phyloP scores from a whole-genome alignment of 2,888 invertebrate species.

The Ophion ellenae region DNA sequence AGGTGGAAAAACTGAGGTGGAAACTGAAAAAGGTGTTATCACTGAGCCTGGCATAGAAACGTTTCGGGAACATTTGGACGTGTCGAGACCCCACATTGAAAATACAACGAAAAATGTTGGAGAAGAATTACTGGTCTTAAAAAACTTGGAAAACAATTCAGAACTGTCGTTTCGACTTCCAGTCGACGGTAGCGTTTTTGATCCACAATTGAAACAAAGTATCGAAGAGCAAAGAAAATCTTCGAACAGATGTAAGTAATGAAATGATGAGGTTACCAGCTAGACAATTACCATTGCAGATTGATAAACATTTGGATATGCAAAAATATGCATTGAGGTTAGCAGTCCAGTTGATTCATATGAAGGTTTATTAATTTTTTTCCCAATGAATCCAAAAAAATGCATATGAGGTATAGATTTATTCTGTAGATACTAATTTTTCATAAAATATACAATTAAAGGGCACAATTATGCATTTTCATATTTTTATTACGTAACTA shows the following conservation, averaged over 20 bases:
- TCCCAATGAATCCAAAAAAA: too few relatives aligned
- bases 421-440: too few relatives aligned
- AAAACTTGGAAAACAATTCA: background rate
- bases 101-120: background rate
- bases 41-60: background rate
- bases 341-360: too few relatives aligned
- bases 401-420: too few relatives aligned
- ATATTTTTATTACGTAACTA: too few relatives aligned
- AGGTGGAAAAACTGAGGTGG: background rate
- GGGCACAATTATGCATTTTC: too few relatives aligned
- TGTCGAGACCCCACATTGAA: background rate
- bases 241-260: conserved; percentile 37
- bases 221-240: conserved; percentile 27
- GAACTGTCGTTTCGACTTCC: conserved; percentile 6
- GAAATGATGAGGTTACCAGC: background rate
- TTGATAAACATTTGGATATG: too few relatives aligned
- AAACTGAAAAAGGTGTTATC: background rate
- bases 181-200: background rate
- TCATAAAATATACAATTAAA: too few relatives aligned
- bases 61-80: background rate
- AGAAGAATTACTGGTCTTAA: conserved; percentile 10
- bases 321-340: too few relatives aligned
- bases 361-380: too few relatives aligned
- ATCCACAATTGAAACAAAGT: conserved; percentile 7
- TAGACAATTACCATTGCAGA: background rate